Base-by-base conservation (phyloP, 2,797 vertebrate genomes). In the Tauraco hartlaubi region DNA sequence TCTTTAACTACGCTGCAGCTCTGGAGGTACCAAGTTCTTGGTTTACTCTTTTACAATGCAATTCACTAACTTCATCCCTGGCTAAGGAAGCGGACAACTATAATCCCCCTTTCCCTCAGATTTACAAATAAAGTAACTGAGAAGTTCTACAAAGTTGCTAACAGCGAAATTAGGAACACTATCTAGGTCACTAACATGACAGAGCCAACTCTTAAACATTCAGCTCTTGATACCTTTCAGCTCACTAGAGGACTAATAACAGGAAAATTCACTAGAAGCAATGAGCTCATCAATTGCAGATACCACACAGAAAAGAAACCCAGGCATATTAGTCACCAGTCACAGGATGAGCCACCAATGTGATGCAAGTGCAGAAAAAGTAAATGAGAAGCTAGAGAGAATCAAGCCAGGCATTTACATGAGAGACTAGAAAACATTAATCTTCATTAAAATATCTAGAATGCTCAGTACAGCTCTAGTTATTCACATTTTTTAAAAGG, bases 261-360 rank as follows among this genome's bases (percentile, higher is more conserved):
- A 61, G 63, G 31, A 52, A 83, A 37, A 92, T 92, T 67, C 74
- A 72, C 84, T 85, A 26, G 81, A 72, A 94, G 84, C 63, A 69
- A 46, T 61, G 69, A 92, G 69, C 37, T 72, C 71, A 92, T 93
- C 89, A 92, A 37, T 59, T 95, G 87, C 35, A 94, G 44, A 59
- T 82, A 72, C 71, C 67, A 92, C 84, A 89, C 26, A 90, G 37
- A 69, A 78, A 64, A 94, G 84, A 83, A 85, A 90, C 48, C 48
- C 1, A 0, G 49, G 64, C 56, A 28, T 48, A 89, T 93, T 87
- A 94, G 89, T 92, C 92, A 92, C 55, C 67, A 89, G 71, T 52
- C 87, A 94, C 78, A 94, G 81, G 78, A 85, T 82, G 44, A 96
- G 89, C 59, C 71, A 92, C 33, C 67, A 82, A 21, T 16, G 59